Evolutionary conservation across 2,888 invertebrate species (phyloP).

Genomic region (Agrilus biguttatus): DNA sequence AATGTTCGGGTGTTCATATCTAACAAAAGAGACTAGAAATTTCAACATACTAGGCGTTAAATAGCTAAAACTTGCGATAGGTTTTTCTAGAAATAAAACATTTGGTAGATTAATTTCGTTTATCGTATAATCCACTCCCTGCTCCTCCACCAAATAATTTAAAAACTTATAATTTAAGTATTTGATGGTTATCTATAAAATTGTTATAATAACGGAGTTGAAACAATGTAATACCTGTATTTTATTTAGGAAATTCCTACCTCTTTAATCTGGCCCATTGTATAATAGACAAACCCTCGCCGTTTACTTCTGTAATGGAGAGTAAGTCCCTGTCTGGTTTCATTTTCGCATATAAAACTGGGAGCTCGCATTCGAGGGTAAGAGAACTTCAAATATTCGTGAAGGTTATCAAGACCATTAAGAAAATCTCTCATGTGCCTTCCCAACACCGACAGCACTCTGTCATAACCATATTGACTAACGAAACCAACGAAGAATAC

Average conservation of each 20-base stretch:
- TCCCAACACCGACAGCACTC: slow-evolving; percentile 78
- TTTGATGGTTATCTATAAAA: too few relatives aligned
- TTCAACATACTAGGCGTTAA: too few relatives aligned
- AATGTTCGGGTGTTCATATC: too few relatives aligned
- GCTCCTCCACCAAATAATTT: too few relatives aligned
- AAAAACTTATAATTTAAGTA: too few relatives aligned
- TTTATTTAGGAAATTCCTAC: slow-evolving; percentile 28
- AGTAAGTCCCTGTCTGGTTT: slow-evolving; percentile 80
- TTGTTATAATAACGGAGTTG: neutral
- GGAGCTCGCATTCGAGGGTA: slow-evolving; percentile 87
- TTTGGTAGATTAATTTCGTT: too few relatives aligned
- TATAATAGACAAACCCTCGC: slow-evolving; percentile 88
- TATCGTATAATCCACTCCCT: too few relatives aligned
- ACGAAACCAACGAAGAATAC: slow-evolving; percentile 88
- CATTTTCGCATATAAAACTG: slow-evolving; percentile 93
- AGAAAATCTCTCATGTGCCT: slow-evolving; percentile 91
- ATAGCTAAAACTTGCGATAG: too few relatives aligned
- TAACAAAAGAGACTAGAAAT: too few relatives aligned
- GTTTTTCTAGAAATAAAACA: too few relatives aligned
- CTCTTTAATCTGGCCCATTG: slow-evolving; percentile 90
- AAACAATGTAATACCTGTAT: neutral
- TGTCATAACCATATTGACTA: slow-evolving; percentile 88
- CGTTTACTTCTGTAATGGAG: slow-evolving; percentile 88
- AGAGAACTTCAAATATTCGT: slow-evolving; percentile 92
- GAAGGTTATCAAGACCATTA: slow-evolving; percentile 90